Base-by-base conservation (phyloP, 1,140 invertebrate species). In the Nephila pilipes region DNA sequence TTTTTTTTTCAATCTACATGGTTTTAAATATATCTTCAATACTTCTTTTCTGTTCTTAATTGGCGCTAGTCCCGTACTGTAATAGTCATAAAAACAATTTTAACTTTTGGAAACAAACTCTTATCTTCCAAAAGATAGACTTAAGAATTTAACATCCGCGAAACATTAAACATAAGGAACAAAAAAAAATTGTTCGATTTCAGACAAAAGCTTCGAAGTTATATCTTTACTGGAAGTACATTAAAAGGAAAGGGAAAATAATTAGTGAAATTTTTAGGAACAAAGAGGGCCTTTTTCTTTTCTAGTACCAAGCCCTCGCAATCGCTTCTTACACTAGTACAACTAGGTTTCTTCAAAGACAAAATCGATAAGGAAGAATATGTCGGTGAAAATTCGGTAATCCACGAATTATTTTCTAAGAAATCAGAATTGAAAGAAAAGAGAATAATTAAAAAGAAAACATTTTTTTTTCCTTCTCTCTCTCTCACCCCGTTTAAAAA, bases 261-360 rank as follows among this genome's bases (percentile, higher is more conserved):
- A 89, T 89, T 89, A 89, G 87, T 79, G 87, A 89, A 89, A 89
- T 89, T 89, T 36, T 89, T 79, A 80, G 80, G 85, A 89, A 89
- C 87, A 89, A 89, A 75, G 85, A 46, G 6, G n/a, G n/a, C 46
- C 32, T 36, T n/a, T 60, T 89, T 79, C 63, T 83, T 83, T 83
- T 83, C 80, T 58, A 29, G 38, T 55, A 58, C 85, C 63, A 65
- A 25, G n/a, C 32, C n/a, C 60, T 36, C 36, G 32, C 58, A 18
- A 38, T 63, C 46, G 32, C 22, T 12, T 36, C 38, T 36, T 65
- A 58, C 60, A 46, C 32, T 65, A 80, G 57, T n/a, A 38, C 32
- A 38, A 58, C 32, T 29, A 58, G n/a, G 55, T 36, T 87, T n/a
- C 22, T 10, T 69, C 25, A 75, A 55, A 22, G 3, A n/a, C 36